phyloP scores from a whole-genome alignment of 2,888 invertebrate species.

The Bruchidius siliquastri region DNA sequence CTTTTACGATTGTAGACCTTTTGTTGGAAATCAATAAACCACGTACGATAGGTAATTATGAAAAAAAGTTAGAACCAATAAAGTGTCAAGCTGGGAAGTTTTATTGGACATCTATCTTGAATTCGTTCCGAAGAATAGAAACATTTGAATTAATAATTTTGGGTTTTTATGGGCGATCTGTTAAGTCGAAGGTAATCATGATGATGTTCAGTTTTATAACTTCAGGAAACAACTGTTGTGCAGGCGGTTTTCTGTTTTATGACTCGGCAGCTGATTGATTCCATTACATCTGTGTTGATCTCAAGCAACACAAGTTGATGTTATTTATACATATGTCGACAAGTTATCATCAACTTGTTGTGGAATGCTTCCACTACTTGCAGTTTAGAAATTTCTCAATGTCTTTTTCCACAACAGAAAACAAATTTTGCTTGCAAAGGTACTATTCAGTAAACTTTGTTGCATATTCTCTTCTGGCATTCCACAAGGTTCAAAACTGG shows the following conservation, averaged over 20 bases:
- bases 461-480: too few relatives aligned
- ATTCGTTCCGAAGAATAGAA: neutral
- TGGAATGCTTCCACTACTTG: too few relatives aligned
- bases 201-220: neutral
- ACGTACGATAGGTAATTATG: conserved; percentile 4
- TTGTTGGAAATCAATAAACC: conserved; percentile 27
- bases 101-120: neutral
- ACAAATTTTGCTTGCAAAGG: too few relatives aligned
- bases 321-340: too few relatives aligned
- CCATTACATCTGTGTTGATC: too few relatives aligned
- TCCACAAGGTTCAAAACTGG: too few relatives aligned
- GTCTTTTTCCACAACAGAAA: too few relatives aligned
- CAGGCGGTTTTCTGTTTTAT: neutral
- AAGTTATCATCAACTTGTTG: too few relatives aligned
- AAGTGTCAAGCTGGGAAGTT: neutral
- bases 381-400: too few relatives aligned
- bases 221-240: neutral
- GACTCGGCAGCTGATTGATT: neutral
- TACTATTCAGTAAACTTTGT: too few relatives aligned
- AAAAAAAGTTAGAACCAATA: neutral
- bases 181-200: neutral
- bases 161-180: neutral
- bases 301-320: too few relatives aligned
- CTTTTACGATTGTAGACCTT: conserved; percentile 22
- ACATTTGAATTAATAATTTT: neutral